Base-by-base conservation (phyloP, 2,888 invertebrate genomes). In the Nycteola revayana region DNA sequence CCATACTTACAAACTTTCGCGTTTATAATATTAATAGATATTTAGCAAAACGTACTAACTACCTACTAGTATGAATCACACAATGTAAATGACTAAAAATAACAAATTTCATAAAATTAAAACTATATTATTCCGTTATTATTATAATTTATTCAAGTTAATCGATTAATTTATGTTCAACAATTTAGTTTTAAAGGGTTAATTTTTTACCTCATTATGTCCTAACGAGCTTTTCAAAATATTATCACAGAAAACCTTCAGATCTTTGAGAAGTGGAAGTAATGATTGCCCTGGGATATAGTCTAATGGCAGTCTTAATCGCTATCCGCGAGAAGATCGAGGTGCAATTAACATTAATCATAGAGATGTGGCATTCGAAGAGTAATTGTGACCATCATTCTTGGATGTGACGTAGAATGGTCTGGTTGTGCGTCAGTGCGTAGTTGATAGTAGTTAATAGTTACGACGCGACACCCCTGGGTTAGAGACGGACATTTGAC, bases 291-390 rank as follows among this genome's bases (percentile, higher is more conserved):
- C 57, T 57, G 68, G 71, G 80, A 75, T 68, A 71, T 68, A 66
- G 62, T 70, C 62, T 80, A 78, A 80, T 76, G 73, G 73, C 60
- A 37, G 62, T 64, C 73, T 77, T 78, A 81, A 80, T 82, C 70
- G 74, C 68, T 70, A 74, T 72, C 70, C 63, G 66, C 61, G 64
- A 57, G 70, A 70, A 75, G 75, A 78, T 75, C 70, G 75, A 74
- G 77, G 71, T 68, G 75, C 78, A 82, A 85, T 85, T 83, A 85
- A 73, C 79, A 82, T 87, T 78, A 76, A 82, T 87, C 85, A 82
- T 75, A 76, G 68, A 66, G 68, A 77, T 71, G 75, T 68, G 74
- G 66, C 66, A 65, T 66, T 58, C 38, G 63, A 66, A 71, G n/a
- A n/a, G 66, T 82, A 79, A 81, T 84, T 75, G 74, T 67, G 64